Evolutionary conservation across 1,140 invertebrate species (phyloP).

Genomic region (Drosophila dunni): DNA sequence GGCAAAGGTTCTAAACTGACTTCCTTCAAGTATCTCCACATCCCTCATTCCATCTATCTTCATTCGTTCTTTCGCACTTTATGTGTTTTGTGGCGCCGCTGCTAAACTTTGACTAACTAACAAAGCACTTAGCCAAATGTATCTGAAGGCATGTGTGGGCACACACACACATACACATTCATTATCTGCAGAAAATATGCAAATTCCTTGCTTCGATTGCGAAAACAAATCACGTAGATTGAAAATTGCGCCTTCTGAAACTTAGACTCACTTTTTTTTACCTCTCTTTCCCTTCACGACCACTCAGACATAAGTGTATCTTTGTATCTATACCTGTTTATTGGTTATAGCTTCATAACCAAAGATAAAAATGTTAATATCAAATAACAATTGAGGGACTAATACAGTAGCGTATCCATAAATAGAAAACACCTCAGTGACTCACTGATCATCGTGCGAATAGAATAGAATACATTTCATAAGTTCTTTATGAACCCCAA

Average conservation of each 20-base stretch:
- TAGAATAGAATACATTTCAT: too few species aligned
- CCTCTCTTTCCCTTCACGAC: neutral
- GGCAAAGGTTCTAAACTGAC: constrained; percentile 58
- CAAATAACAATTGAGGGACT: neutral
- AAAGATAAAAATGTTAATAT: neutral
- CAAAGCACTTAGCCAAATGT: constrained; percentile 73
- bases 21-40: neutral
- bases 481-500: too few species aligned
- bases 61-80: constrained; percentile 42
- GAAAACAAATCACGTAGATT: constrained; percentile 76
- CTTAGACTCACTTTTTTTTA: constrained; percentile 24
- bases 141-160: constrained; percentile 18
- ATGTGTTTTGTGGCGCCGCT: constrained; percentile 61
- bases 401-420: too few species aligned
- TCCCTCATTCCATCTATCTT: constrained; percentile 9
- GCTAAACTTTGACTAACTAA: constrained; percentile 51
- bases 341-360: neutral
- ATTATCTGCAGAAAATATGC: constrained; percentile 54
- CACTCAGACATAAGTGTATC: constrained; percentile 5
- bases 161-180: neutral
- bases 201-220: constrained; percentile 56
- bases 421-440: too few species aligned
- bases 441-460: too few species aligned
- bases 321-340: constrained; percentile 9
- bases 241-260: constrained; percentile 3